Evolutionary conservation across 2,888 invertebrate genomes (phyloP).

Genomic region (Pseudococcus viburni): DNA sequence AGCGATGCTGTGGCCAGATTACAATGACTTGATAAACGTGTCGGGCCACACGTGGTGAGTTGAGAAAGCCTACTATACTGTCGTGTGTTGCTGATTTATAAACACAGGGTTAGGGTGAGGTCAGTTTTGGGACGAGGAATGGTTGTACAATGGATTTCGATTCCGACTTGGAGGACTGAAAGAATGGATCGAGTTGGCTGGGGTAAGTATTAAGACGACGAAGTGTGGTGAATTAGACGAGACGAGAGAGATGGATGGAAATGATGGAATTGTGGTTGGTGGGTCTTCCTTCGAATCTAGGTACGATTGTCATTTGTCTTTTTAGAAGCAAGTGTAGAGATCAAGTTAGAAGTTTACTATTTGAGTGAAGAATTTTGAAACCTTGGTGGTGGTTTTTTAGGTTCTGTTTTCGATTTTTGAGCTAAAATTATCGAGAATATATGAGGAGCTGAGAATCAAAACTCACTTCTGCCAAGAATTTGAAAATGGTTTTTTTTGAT

Average conservation of each 20-base stretch:
- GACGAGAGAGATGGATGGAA: background rate
- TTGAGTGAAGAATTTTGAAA: no score
- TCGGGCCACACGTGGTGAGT: constrained; percentile 31
- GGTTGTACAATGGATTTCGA: background rate
- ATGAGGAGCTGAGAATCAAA: no score
- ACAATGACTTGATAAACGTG: constrained; percentile 25
- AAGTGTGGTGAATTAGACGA: background rate
- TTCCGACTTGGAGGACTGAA: background rate
- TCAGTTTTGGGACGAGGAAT: background rate
- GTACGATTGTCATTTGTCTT: no score
- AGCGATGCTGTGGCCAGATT: constrained; percentile 3
- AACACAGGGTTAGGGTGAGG: constrained; percentile 35
- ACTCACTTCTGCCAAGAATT: no score
- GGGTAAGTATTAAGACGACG: background rate
- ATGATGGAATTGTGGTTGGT: background rate
- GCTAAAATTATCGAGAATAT: no score
- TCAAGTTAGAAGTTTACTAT: no score
- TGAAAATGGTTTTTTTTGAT: no score
- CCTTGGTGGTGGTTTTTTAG: no score
- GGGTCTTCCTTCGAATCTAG: background rate
- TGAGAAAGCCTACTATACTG: background rate
- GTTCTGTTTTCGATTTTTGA: no score
- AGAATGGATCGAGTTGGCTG: background rate
- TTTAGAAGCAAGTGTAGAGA: no score
- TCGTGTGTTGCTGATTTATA: constrained; percentile 42